phyloP scores from a whole-genome alignment of 2,113 vertebrate genomes.

The Pteronura brasiliensis region DNA sequence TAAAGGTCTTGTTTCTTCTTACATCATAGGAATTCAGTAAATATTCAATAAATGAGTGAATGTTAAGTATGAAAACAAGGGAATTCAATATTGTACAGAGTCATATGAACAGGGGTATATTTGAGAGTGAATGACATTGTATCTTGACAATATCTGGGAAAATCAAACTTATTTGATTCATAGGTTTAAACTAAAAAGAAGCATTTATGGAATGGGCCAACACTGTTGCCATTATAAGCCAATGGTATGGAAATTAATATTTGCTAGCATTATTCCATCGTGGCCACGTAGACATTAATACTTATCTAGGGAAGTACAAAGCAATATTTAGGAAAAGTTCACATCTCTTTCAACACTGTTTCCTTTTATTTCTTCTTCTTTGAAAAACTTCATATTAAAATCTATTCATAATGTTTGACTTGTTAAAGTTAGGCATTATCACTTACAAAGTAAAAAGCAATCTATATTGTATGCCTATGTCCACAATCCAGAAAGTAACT shows the following conservation, averaged over 20 bases:
- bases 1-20: constrained; percentile 1
- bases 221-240: constrained; percentile 69
- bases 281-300: constrained; percentile 67
- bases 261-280: constrained; percentile 69
- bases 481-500: neutral
- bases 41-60: constrained; percentile 19
- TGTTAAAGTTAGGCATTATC: constrained; percentile 74
- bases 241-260: constrained; percentile 72
- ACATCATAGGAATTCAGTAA: neutral
- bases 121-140: constrained; percentile 56
- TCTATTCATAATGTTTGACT: constrained; percentile 77
- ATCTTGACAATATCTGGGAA: constrained; percentile 61
- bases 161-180: constrained; percentile 74
- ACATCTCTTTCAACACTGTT: constrained; percentile 64
- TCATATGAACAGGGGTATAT: neutral
- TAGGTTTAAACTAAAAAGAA: constrained; percentile 69
- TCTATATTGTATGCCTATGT: neutral
- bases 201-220: constrained; percentile 62
- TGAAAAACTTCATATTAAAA: constrained; percentile 73
- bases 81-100: constrained; percentile 30
- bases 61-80: neutral
- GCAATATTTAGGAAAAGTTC: constrained; percentile 54
- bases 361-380: constrained; percentile 72
- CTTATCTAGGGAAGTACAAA: constrained; percentile 75
- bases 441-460: constrained; percentile 56